phyloP scores from a whole-genome alignment of 2,888 invertebrate genomes.

The Cinara cedri region DNA sequence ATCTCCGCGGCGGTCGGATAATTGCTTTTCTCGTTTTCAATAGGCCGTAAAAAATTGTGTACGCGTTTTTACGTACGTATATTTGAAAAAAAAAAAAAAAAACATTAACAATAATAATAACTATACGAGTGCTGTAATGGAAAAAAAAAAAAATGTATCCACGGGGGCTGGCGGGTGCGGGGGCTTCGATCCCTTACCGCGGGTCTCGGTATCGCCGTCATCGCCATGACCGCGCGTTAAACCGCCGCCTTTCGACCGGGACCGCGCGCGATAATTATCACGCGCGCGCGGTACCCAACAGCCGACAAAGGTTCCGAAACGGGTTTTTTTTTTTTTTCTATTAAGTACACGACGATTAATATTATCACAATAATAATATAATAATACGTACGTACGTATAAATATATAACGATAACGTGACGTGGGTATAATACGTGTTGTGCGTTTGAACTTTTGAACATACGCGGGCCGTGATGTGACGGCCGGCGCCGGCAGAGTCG shows the following conservation, averaged over 20 bases:
- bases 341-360: too few species aligned
- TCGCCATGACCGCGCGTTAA: constrained; percentile 37
- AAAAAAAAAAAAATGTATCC: too few species aligned
- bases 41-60: too few species aligned
- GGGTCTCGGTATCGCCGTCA: constrained; percentile 1
- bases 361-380: too few species aligned
- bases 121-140: too few species aligned
- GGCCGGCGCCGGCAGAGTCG: too few species aligned
- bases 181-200: constrained; percentile 33
- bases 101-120: constrained; percentile 30
- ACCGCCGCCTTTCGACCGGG: constrained; percentile 12
- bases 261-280: constrained; percentile 41
- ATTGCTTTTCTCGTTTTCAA: constrained; percentile 34
- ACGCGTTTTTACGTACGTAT: too few species aligned
- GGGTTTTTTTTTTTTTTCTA: constrained; percentile 38
- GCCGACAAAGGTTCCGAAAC: constrained; percentile 35
- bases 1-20: constrained; percentile 36
- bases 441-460: too few species aligned
- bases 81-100: constrained; percentile 7
- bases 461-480: too few species aligned
- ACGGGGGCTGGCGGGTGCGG: constrained; percentile 41
- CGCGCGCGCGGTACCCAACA: constrained; percentile 14
- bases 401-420: too few species aligned
- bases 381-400: too few species aligned
- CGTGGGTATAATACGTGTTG: too few species aligned